Percentiles rank a stretch among this genome's conserved stretches.
Evolutionary conservation across 2,113 vertebrate species (phyloP).

Genomic region (Campylorhamphus procurvoides): DNA sequence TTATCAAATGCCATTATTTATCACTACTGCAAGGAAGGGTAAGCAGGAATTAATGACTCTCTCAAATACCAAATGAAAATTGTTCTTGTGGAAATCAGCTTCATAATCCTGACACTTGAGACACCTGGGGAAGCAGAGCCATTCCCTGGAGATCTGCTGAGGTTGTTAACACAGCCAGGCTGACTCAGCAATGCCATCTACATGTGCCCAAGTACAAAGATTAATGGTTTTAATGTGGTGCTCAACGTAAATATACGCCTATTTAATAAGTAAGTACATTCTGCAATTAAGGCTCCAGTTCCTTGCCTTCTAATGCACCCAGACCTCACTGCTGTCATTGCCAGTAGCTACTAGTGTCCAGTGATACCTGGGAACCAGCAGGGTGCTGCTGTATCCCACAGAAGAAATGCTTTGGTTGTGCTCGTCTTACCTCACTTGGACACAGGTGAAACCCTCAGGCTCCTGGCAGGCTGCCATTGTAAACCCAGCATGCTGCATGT

Average conservation of each 20-base stretch:
- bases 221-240: neutral
- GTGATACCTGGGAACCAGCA: fast-evolving
- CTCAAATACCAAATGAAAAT: neutral
- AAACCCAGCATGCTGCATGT: neutral
- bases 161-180: neutral
- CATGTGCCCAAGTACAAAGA: neutral
- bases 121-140: neutral
- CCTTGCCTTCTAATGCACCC: neutral
- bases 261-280: neutral
- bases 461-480: neutral
- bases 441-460: neutral
- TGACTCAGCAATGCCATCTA: neutral
- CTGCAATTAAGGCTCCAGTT: neutral
- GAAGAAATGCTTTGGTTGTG: neutral
- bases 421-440: neutral
- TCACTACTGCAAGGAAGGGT: neutral
- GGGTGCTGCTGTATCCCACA: neutral
- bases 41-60: neutral
- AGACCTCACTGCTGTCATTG: neutral
- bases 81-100: neutral
- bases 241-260: neutral
- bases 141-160: neutral
- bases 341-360: neutral
- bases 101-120: neutral
- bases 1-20: neutral